Conservation (phyloP, 2,797 vertebrate genomes). For the Luscinia megarhynchos region DNA sequence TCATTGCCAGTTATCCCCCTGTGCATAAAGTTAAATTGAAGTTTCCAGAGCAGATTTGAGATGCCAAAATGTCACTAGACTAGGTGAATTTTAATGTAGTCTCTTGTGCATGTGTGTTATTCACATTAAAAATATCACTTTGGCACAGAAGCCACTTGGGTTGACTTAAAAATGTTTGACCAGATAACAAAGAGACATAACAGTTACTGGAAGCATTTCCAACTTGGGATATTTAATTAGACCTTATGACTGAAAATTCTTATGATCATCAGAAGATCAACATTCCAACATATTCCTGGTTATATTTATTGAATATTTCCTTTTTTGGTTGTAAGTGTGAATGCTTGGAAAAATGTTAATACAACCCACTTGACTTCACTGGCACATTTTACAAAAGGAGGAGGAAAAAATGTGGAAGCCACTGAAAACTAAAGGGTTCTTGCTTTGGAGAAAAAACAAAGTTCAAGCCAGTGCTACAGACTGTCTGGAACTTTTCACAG, state of each 20-base stretch:
- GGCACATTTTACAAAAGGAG: conserved; percentile 45
- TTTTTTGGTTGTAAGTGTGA: conserved; percentile 58
- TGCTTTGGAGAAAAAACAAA: conserved; percentile 61
- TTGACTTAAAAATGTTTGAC: neutral
- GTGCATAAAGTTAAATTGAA: neutral
- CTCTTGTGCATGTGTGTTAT: neutral
- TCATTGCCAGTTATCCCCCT: neutral
- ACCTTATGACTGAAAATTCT: conserved; percentile 51
- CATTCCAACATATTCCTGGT: conserved; percentile 55
- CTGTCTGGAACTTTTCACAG: conserved; percentile 36
- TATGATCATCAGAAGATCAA: conserved; percentile 15
- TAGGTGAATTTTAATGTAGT: neutral
- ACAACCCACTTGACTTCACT: conserved; percentile 51
- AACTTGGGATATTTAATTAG: conserved; percentile 34
- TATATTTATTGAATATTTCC: conserved; percentile 55
- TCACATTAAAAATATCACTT: conserved; percentile 3
- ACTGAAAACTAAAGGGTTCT: conserved; percentile 52
- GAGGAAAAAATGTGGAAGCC: conserved; percentile 56
- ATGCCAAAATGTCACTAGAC: neutral
- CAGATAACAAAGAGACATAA: neutral
- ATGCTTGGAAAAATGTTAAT: conserved; percentile 50
- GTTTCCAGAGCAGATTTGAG: neutral
- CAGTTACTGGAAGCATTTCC: conserved; percentile 12
- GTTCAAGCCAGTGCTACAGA: conserved; percentile 32
- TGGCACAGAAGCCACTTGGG: neutral